Evolutionary conservation across 2,113 vertebrate genomes (phyloP).

Genomic region (Zosterops borbonicus): DNA sequence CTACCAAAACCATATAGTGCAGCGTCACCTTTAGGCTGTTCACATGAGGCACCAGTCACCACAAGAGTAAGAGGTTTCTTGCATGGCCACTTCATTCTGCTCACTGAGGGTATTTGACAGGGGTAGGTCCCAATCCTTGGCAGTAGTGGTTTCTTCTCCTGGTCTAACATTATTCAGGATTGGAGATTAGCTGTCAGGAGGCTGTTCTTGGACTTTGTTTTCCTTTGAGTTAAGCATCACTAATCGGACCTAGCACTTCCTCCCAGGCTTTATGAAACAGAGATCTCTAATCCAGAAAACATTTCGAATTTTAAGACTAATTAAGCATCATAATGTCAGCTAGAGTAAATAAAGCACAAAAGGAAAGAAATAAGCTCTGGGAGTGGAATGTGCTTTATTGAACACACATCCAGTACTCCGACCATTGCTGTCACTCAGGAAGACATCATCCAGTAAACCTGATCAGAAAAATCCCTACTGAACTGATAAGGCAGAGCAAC

Average conservation of each 20-base stretch:
- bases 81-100: accelerated
- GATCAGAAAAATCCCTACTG: constrained; percentile 28
- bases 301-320: constrained; percentile 53
- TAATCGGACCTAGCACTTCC: constrained; percentile 1
- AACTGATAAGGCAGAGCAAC: not conserved
- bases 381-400: not conserved
- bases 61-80: not conserved
- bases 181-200: not conserved
- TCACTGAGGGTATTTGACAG: accelerated
- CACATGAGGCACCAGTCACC: not conserved
- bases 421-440: not conserved
- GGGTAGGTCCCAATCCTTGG: not conserved
- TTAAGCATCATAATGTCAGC: constrained; percentile 39
- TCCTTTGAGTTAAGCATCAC: not conserved
- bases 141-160: not conserved
- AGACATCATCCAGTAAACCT: constrained; percentile 18
- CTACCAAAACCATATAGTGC: accelerated
- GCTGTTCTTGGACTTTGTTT: not conserved
- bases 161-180: not conserved
- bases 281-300: constrained; percentile 52
- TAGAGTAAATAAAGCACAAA: constrained; percentile 39
- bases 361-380: constrained; percentile 27
- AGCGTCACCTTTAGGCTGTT: not conserved
- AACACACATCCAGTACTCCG: not conserved
- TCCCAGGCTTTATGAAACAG: constrained; percentile 26